phyloP scores from a whole-genome alignment of 2,113 vertebrate genomes.

The Ranitomeya imitator region DNA sequence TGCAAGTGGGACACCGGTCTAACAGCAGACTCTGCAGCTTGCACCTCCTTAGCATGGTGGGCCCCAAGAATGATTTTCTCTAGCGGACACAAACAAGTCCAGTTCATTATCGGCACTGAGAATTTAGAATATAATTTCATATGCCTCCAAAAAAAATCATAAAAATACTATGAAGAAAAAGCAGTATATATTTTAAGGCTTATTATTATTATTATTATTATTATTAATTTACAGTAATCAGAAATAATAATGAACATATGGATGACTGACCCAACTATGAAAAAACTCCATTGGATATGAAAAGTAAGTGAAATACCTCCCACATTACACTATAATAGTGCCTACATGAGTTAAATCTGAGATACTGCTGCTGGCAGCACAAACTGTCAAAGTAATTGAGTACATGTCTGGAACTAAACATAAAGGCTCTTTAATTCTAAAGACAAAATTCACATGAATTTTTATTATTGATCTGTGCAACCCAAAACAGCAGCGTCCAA shows the following conservation, averaged over 20 bases:
- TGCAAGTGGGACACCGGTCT: too few species aligned
- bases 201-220: too few species aligned
- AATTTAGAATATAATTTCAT: background rate
- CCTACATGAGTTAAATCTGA: conserved; percentile 26
- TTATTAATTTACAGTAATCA: conserved; percentile 3
- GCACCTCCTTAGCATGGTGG: too few species aligned
- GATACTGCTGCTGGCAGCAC: conserved; percentile 12
- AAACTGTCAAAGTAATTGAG: conserved; percentile 32
- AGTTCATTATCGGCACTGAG: background rate
- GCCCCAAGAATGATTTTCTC: too few species aligned
- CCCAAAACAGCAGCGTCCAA: conserved; percentile 26
- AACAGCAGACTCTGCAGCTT: too few species aligned
- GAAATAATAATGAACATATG: background rate
- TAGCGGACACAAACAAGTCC: too few species aligned
- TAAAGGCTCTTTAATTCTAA: conserved; percentile 39
- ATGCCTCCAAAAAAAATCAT: background rate
- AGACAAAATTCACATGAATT: conserved; percentile 33
- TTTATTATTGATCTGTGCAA: conserved; percentile 16
- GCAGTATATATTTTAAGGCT: background rate
- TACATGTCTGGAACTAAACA: conserved; percentile 22
- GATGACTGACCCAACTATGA: background rate
- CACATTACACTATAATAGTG: conserved; percentile 11
- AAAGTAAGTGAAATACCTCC: conserved; percentile 10
- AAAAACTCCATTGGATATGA: background rate
- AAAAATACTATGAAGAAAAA: background rate